Conservation (phyloP, 2,797 vertebrate genomes). For the Urosaurus nigricauda region DNA sequence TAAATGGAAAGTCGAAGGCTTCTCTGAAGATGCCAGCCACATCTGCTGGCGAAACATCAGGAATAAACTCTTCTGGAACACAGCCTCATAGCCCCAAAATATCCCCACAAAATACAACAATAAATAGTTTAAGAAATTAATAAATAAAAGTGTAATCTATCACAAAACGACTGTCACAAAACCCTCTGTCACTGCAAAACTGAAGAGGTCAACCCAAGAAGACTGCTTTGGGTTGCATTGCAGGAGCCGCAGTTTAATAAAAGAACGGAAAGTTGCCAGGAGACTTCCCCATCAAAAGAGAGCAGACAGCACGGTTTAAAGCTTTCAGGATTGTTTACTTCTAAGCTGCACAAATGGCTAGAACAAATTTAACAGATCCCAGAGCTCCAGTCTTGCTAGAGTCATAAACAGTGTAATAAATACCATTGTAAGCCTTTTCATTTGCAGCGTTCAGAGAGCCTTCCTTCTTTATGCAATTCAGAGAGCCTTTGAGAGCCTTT, state of each 20-base stretch:
- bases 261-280: neutral
- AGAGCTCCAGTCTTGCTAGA: constrained; percentile 8
- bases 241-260: neutral
- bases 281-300: neutral
- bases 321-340: neutral
- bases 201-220: neutral
- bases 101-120: no score
- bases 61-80: no score
- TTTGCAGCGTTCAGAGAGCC: constrained; percentile 4
- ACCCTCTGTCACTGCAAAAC: neutral
- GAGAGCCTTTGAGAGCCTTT: neutral
- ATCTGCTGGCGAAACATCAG: no score
- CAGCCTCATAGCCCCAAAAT: no score
- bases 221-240: neutral
- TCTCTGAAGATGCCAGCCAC: no score
- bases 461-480: no score
- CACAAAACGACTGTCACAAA: neutral
- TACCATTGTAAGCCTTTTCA: constrained; percentile 25
- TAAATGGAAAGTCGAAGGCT: no score
- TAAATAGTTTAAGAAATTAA: no score
- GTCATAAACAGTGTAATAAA: constrained; percentile 9
- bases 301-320: neutral
- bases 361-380: neutral
- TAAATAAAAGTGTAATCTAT: no score
- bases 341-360: neutral